Conservation (phyloP, 2,797 vertebrate species). For the Orestias chungarensis region DNA sequence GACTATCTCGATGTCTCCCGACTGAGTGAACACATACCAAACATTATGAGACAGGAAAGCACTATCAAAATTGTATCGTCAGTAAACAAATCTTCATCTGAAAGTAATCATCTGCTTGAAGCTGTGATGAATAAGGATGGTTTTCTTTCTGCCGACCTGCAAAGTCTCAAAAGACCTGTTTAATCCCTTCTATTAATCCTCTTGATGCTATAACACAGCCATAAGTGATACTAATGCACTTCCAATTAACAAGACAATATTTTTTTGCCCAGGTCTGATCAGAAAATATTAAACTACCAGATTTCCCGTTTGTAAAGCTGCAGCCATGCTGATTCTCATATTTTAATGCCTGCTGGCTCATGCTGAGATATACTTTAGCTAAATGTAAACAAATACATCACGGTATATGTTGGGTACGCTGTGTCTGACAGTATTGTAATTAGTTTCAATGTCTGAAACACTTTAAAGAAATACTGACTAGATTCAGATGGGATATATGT, state of each 20-base stretch:
- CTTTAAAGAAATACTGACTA: too few species aligned
- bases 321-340: not conserved
- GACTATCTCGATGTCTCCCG: constrained; percentile 96
- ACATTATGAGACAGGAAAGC: constrained; percentile 12
- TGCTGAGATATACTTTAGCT: not conserved
- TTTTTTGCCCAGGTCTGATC: not conserved
- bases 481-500: too few species aligned
- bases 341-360: too few species aligned
- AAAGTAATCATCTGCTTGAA: not conserved
- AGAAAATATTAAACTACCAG: not conserved
- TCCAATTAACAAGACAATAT: not conserved
- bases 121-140: not conserved
- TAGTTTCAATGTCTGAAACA: too few species aligned
- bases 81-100: not conserved
- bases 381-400: too few species aligned
- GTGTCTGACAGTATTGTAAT: too few species aligned
- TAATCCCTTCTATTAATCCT: not conserved
- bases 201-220: not conserved
- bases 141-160: not conserved
- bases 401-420: too few species aligned
- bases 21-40: constrained; percentile 75
- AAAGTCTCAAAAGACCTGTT: not conserved
- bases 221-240: not conserved
- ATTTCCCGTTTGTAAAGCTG: not conserved
- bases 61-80: not conserved